Evolutionary conservation across 2,797 vertebrate genomes (phyloP), one percentile per base, ranked within the genome.

Genomic region (Loris lydekkerianus): DNA sequence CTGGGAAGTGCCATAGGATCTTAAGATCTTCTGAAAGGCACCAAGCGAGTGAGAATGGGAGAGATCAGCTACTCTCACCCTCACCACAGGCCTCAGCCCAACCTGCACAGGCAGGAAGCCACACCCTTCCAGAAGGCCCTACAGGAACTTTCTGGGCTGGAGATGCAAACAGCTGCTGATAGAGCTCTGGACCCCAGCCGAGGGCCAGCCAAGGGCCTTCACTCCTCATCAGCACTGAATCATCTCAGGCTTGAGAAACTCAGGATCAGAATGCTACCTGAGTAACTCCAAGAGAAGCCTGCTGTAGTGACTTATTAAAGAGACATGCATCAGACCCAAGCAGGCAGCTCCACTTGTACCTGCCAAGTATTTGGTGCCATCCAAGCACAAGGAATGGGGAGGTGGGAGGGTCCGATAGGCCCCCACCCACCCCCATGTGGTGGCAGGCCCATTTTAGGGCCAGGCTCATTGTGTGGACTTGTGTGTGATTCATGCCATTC

Each of bases 251-350:
- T 89, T 34, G 31, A 92, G 76, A 53, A 72, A 84, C 49, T 2
- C 43, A 60, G 21, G 10, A 9, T 88, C 73, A 93, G 89, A 85
- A 87, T 2, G 20, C 60, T 49, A 73, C 65, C 96, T 46, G 37
- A 95, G 65, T 77, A 92, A 85, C 56, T 81, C 31, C 58, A 78
- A 31, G 80, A 72, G 70, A 53, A 65, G 85, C 60, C 70, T 8
- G 58, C 72, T 92, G 92, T 2, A 15, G 92, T 75, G 93, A 31
- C 96, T 96, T 97, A 96, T 95, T 96, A 93, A 96, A 96, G 89
- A 89, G 94, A 86, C 46, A 77, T 7, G 7, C 93, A 86, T 95
- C 95, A 96, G 73, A 94, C 25, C 6, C 37, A 80, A 61, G 49
- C 13, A 43, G 49, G 53, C 56, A 53, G 72, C 37, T 86, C 83